phyloP scores from a whole-genome alignment of 2,113 vertebrate genomes.

The Oreocharis arfaki region DNA sequence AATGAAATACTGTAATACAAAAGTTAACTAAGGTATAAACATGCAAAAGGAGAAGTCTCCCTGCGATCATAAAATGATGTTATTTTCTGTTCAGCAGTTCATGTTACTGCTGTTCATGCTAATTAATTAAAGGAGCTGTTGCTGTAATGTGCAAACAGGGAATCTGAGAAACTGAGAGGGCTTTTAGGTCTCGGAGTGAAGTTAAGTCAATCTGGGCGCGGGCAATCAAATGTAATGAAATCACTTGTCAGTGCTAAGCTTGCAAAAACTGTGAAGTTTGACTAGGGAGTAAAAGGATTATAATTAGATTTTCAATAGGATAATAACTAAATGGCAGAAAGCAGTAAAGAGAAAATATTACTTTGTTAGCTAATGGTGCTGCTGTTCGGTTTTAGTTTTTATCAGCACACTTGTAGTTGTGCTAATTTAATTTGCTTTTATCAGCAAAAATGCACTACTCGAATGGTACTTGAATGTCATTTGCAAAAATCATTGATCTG shows the following conservation, averaged over 20 bases:
- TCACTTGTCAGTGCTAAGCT: conserved; percentile 91
- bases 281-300: conserved; percentile 87
- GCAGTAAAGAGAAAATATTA: conserved; percentile 84
- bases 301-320: conserved; percentile 90
- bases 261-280: conserved; percentile 89
- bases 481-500: conserved; percentile 77
- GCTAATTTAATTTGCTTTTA: conserved; percentile 80
- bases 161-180: conserved; percentile 82
- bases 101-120: conserved; percentile 83
- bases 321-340: conserved; percentile 87
- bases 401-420: conserved; percentile 74
- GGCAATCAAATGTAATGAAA: conserved; percentile 92
- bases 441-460: conserved; percentile 73
- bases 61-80: conserved; percentile 80
- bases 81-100: conserved; percentile 90
- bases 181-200: conserved; percentile 81
- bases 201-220: conserved; percentile 77
- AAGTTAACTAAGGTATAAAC: conserved; percentile 80
- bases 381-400: conserved; percentile 75
- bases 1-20: conserved; percentile 69
- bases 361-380: conserved; percentile 81
- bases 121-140: conserved; percentile 88
- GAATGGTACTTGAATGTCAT: conserved; percentile 75
- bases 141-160: conserved; percentile 83
- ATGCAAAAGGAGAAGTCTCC: conserved; percentile 75